phyloP scores from a whole-genome alignment of 1,140 invertebrate species.

The Amyelois transitella region DNA sequence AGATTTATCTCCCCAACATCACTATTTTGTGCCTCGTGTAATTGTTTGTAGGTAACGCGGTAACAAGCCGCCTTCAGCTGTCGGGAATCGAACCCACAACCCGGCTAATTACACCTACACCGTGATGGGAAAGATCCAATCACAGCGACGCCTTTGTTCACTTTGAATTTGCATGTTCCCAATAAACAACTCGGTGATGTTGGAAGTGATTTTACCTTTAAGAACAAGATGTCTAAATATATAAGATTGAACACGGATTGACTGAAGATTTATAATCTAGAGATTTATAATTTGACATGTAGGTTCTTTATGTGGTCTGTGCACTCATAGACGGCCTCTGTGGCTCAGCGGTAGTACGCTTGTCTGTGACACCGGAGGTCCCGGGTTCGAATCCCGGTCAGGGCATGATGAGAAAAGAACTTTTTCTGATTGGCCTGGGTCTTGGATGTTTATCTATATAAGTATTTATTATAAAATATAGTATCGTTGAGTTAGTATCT shows the following conservation, averaged over 20 bases:
- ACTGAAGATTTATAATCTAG: too few species aligned
- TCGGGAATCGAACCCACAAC: slow-evolving; percentile 11
- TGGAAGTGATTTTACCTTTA: too few species aligned
- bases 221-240: too few species aligned
- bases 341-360: too few species aligned
- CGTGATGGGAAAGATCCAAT: slow-evolving; percentile 21
- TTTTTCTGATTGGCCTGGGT: not conserved
- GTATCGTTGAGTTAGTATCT: too few species aligned
- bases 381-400: too few species aligned
- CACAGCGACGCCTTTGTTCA: slow-evolving; percentile 16
- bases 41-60: slow-evolving; percentile 60
- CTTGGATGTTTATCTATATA: not conserved
- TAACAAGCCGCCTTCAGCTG: slow-evolving; percentile 36
- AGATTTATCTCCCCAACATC: not conserved
- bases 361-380: too few species aligned
- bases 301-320: too few species aligned
- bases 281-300: too few species aligned
- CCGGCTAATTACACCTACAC: slow-evolving; percentile 25
- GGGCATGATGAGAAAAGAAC: not conserved
- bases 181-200: not conserved
- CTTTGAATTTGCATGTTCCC: slow-evolving; percentile 8
- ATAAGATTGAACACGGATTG: too few species aligned
- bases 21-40: slow-evolving; percentile 17
- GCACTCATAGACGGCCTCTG: too few species aligned
- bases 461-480: not conserved